These are phyloP conservation scores for Cacajao melanocephalus DNA, from an alignment of 2,797 vertebrate species.

Conservation along the genomic window DNA sequence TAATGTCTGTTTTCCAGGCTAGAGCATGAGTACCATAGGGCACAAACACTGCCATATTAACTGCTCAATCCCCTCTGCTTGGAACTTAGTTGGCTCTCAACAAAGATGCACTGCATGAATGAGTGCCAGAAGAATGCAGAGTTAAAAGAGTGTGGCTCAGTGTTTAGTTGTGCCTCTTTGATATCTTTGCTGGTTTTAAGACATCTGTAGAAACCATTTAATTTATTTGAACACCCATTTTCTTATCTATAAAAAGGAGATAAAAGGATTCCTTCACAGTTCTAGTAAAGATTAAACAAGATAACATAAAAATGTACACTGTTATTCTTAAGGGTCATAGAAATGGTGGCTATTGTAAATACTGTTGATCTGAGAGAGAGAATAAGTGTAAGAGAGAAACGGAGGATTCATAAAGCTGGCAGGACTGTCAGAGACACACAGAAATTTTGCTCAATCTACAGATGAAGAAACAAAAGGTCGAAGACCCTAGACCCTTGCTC, in stretches of 20 bases:
- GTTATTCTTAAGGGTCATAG: neutral
- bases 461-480: neutral
- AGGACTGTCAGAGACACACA: neutral
- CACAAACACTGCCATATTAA: neutral
- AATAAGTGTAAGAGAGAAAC: neutral
- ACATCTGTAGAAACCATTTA: neutral
- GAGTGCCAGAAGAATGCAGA: neutral
- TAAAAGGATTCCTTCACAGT: neutral
- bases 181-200: neutral
- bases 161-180: neutral
- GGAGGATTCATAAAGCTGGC: neutral
- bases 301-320: neutral
- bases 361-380: neutral
- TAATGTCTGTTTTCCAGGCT: neutral
- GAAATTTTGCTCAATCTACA: neutral
- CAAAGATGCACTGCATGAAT: neutral
- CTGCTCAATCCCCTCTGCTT: neutral
- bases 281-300: constrained; percentile 1
- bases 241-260: neutral
- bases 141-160: neutral
- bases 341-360: neutral
- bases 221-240: neutral
- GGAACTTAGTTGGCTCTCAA: neutral
- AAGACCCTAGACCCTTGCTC: neutral
- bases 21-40: neutral